These are phyloP conservation scores for Cephus sareptanus DNA, from an alignment of 2,888 invertebrate genomes.

Conservation along the genomic window DNA sequence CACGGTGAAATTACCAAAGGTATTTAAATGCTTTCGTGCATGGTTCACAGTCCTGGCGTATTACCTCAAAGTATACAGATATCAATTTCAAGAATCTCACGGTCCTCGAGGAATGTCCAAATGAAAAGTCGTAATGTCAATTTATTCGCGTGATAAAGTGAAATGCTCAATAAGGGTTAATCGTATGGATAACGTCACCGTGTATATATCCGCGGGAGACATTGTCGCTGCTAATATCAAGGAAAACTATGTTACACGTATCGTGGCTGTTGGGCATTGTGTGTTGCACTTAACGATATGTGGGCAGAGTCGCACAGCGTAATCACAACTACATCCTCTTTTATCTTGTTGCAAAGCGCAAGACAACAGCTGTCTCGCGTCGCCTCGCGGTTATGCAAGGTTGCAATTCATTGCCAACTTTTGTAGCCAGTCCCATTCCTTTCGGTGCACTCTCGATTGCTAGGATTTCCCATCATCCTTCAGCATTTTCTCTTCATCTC, in stretches of 20 bases:
- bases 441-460: slow-evolving; percentile 15
- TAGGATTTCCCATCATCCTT: not conserved
- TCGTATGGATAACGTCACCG: not conserved
- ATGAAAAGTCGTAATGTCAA: not conserved
- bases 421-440: slow-evolving; percentile 29
- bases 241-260: slow-evolving; percentile 38
- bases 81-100: not conserved
- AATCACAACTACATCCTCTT: not conserved
- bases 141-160: not conserved
- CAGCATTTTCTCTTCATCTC: not conserved
- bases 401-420: slow-evolving; percentile 43
- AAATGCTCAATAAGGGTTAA: not conserved
- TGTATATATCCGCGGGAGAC: slow-evolving; percentile 17
- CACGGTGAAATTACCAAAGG: not conserved
- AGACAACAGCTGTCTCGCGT: not conserved
- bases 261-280: not conserved
- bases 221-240: slow-evolving; percentile 51
- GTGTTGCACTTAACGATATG: not conserved
- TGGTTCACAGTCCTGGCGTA: not conserved
- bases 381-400: slow-evolving; percentile 36
- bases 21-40: not conserved
- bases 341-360: not conserved
- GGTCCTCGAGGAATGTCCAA: not conserved
- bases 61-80: not conserved
- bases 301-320: not conserved